Percentiles rank a stretch among this genome's conserved stretches.
Evolutionary conservation across 1,140 invertebrate species (phyloP).

Genomic region (Thaumetopoea pityocampa): DNA sequence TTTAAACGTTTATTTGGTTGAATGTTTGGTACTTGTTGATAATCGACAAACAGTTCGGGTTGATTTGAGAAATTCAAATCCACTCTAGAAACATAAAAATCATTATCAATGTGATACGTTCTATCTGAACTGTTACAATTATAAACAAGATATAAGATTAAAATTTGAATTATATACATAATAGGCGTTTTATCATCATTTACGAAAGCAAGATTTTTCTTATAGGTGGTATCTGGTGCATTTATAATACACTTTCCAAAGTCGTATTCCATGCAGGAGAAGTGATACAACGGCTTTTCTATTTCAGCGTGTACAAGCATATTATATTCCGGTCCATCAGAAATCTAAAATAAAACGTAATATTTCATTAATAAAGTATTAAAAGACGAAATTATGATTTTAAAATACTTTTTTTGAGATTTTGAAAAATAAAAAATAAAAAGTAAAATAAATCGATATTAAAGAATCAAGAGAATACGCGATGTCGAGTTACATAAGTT

Average conservation of each 20-base stretch:
- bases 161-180: slow-evolving; percentile 26
- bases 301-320: slow-evolving; percentile 55
- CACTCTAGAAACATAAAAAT: slow-evolving; percentile 38
- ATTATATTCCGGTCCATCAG: slow-evolving; percentile 56
- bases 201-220: slow-evolving; percentile 50
- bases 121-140: too few species aligned
- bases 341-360: slow-evolving; percentile 34
- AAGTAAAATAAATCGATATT: too few species aligned
- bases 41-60: slow-evolving; percentile 51
- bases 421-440: too few species aligned
- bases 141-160: slow-evolving; percentile 10
- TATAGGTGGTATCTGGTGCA: slow-evolving; percentile 57
- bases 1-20: slow-evolving; percentile 37
- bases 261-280: slow-evolving; percentile 53
- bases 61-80: slow-evolving; percentile 50
- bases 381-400: too few species aligned
- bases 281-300: slow-evolving; percentile 53
- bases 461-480: too few species aligned
- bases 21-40: slow-evolving; percentile 28
- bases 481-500: too few species aligned
- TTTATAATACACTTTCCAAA: slow-evolving; percentile 63
- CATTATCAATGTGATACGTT: too few species aligned
- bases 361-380: background rate
- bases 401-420: too few species aligned
- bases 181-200: slow-evolving; percentile 50